These are phyloP conservation scores for Microtus oregoni DNA, from an alignment of 2,113 vertebrate genomes.

Conservation along the genomic window DNA sequence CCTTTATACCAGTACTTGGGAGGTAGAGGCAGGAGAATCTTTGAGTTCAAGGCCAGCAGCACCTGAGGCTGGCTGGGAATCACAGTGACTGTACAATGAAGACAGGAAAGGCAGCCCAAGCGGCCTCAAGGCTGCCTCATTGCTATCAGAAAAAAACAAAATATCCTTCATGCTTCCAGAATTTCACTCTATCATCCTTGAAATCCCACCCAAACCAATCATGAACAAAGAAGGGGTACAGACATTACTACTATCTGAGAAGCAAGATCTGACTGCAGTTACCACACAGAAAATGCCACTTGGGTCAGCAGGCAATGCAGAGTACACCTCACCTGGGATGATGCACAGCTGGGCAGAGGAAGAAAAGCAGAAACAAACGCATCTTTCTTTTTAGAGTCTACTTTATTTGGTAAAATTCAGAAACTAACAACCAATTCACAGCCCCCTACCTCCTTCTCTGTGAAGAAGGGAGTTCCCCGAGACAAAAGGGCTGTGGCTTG, in stretches of 20 bases:
- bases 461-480: conserved; percentile 62
- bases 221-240: not conserved
- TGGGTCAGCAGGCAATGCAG: not conserved
- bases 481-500: conserved; percentile 55
- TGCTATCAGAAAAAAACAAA: not conserved
- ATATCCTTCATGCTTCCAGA: not conserved
- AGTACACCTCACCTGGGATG: accelerated
- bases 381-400: conserved; percentile 84
- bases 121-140: not conserved
- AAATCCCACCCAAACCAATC: not conserved
- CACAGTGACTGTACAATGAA: not conserved
- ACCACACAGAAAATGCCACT: not conserved
- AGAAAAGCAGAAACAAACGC: not conserved
- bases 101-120: not conserved
- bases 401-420: conserved; percentile 90
- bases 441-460: conserved; percentile 68
- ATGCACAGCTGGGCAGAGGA: not conserved
- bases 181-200: not conserved
- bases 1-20: not conserved
- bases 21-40: not conserved
- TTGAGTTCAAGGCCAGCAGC: not conserved
- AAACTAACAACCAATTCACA: conserved; percentile 79
- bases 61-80: not conserved
- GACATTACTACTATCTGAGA: not conserved
- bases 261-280: not conserved